Conservation (phyloP, 2,888 invertebrate species). For the Nomada ruficornis region DNA sequence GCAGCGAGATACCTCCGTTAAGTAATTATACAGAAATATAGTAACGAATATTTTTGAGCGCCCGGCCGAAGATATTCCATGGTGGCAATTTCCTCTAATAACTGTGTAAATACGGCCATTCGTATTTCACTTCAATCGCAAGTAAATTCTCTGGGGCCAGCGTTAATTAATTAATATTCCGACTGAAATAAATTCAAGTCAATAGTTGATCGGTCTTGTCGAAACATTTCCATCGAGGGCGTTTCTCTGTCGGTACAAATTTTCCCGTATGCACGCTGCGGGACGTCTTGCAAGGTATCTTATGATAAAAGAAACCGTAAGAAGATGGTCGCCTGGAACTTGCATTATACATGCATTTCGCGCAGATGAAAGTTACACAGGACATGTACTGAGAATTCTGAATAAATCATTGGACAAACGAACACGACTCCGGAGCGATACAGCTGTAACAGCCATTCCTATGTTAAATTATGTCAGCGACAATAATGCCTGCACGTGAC, state of each 20-base stretch:
- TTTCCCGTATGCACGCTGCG: not conserved
- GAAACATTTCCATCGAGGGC: too few relatives aligned
- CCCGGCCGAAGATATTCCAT: not conserved
- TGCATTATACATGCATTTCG: slow-evolving; percentile 35
- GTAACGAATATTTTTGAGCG: not conserved
- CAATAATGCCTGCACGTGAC: not conserved
- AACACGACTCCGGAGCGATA: slow-evolving; percentile 5
- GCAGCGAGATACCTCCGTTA: not conserved
- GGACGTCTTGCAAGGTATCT: not conserved
- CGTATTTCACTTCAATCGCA: not conserved
- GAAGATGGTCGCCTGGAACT: slow-evolving; percentile 5
- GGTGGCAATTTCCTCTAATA: not conserved
- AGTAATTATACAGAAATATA: not conserved
- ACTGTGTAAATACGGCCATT: not conserved
- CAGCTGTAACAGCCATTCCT: slow-evolving; percentile 37
- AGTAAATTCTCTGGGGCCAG: not conserved
- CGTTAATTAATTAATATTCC: slow-evolving; percentile 6
- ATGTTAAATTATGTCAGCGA: slow-evolving; percentile 43
- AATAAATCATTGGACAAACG: slow-evolving; percentile 43
- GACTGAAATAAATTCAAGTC: not conserved
- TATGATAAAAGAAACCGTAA: slow-evolving; percentile 1
- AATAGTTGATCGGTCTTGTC: not conserved
- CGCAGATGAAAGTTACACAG: slow-evolving; percentile 11
- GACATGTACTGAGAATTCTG: slow-evolving; percentile 11
- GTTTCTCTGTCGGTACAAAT: not conserved